A percentile compares a stretch with the other conserved stretches of the same genome.
These are phyloP conservation scores for Porites divaricata DNA, from an alignment of 92 coral and sea anemone species.

Conservation along the genomic window DNA sequence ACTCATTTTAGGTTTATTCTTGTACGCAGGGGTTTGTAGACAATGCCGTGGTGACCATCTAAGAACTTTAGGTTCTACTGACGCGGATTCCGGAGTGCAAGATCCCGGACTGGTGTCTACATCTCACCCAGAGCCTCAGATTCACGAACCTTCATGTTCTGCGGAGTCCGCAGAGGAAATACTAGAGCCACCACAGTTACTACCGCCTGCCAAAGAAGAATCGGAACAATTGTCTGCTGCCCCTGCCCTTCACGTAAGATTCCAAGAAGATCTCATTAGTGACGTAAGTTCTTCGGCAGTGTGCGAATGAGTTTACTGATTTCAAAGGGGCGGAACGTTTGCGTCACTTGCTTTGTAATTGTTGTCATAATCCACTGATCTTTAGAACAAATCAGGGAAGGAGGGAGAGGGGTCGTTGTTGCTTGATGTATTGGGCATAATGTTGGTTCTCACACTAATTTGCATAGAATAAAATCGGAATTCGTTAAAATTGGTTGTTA, in stretches of 20 bases:
- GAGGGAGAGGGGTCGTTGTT: slow-evolving; percentile 13
- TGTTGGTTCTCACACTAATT: too few relatives aligned
- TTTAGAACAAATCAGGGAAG: background rate
- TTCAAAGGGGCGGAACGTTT: slow-evolving; percentile 23
- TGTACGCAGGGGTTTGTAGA: slow-evolving; percentile 18
- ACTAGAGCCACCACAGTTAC: slow-evolving; percentile 24
- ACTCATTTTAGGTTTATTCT: slow-evolving; percentile 17
- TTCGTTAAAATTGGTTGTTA: slow-evolving; percentile 28
- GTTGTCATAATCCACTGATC: slow-evolving; percentile 17
- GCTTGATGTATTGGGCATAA: slow-evolving; percentile 26
- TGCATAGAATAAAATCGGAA: slow-evolving; percentile 20
- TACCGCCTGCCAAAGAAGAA: slow-evolving; percentile 22
- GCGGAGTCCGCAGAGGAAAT: slow-evolving; percentile 32
- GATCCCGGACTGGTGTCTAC: slow-evolving; percentile 23
- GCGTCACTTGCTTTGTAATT: slow-evolving; percentile 27
- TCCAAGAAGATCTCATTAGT: slow-evolving; percentile 36
- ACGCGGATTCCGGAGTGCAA: slow-evolving; percentile 14
- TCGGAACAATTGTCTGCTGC: slow-evolving; percentile 27
- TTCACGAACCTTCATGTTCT: slow-evolving; percentile 29
- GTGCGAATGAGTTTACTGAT: slow-evolving; percentile 25
- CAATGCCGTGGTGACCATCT: background rate
- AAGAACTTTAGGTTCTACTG: slow-evolving; percentile 16
- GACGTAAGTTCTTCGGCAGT: slow-evolving; percentile 33
- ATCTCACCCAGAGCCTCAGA: slow-evolving; percentile 25
- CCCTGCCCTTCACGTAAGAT: slow-evolving; percentile 28